Evolutionary conservation across 2,888 invertebrate genomes (phyloP).

Genomic region (Drosophila leonis): DNA sequence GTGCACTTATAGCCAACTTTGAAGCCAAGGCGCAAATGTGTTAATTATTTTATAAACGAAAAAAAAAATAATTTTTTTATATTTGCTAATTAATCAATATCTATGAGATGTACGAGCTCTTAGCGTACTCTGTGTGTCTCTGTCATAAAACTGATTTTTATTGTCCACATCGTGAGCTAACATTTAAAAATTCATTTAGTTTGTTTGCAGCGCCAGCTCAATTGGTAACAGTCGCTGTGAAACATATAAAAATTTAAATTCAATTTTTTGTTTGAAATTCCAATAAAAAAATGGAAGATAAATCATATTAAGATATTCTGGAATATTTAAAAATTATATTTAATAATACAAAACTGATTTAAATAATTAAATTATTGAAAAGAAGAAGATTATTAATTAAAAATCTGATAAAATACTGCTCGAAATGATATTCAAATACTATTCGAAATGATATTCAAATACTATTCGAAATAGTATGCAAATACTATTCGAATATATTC

Average conservation of each 20-base stretch:
- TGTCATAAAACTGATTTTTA: conserved; percentile 42
- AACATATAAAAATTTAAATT: neutral
- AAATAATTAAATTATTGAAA: too few species aligned
- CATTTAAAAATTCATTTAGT: conserved; percentile 42
- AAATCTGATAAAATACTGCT: too few species aligned
- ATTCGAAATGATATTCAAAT: neutral
- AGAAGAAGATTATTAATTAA: neutral
- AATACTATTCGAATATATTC: too few species aligned
- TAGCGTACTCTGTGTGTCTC: conserved; percentile 24
- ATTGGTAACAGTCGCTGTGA: conserved; percentile 10
- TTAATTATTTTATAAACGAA: conserved; percentile 54
- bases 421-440: too few species aligned
- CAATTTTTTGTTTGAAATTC: neutral
- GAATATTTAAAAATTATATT: neutral
- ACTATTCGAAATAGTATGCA: too few species aligned
- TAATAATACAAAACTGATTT: neutral
- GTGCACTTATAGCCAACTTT: conserved; percentile 6
- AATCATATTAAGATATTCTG: neutral
- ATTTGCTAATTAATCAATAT: conserved; percentile 59
- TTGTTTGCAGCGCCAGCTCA: conserved; percentile 1
- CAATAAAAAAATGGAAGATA: neutral
- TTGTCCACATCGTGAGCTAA: conserved; percentile 44
- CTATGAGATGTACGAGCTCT: conserved; percentile 5
- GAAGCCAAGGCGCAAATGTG: conserved; percentile 29
- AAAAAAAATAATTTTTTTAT: neutral